Evolutionary conservation across 2,797 vertebrate species (phyloP).

Genomic region (Neosilurus mollespiculum): DNA sequence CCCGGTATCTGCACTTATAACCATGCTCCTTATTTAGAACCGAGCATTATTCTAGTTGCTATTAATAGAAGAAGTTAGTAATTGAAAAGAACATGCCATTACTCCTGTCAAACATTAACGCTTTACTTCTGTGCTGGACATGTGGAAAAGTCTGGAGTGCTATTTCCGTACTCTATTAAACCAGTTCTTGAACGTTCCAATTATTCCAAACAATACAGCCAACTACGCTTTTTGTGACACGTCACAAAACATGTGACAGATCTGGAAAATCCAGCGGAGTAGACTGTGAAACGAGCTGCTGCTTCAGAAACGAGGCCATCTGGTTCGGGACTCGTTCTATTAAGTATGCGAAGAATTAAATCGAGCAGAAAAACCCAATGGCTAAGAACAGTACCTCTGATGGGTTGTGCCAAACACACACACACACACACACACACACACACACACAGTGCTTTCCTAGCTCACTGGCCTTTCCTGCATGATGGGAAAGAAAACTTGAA

Average conservation of each 20-base stretch:
- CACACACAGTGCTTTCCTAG: neutral
- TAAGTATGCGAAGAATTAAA: conserved; percentile 47
- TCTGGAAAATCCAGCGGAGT: conserved; percentile 34
- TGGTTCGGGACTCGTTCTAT: conserved; percentile 17
- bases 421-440: conserved; percentile 4
- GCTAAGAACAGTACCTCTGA: conserved; percentile 38
- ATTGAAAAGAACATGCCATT: conserved; percentile 12
- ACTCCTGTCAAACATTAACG: conserved; percentile 30
- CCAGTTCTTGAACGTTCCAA: neutral
- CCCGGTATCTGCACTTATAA: neutral
- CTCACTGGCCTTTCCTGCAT: conserved; percentile 4
- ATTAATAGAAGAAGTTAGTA: conserved; percentile 10
- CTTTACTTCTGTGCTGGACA: neutral
- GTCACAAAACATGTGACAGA: conserved; percentile 1
- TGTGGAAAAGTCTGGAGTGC: neutral
- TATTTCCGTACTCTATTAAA: neutral
- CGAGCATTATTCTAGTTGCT: neutral
- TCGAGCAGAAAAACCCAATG: conserved; percentile 49
- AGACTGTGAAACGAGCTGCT: neutral
- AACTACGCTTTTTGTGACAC: neutral
- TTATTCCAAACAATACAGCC: too few species aligned
- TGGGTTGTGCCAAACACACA: neutral
- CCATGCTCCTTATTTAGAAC: neutral
- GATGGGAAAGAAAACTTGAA: neutral
- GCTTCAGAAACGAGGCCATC: neutral